Evolutionary conservation across 2,113 vertebrate genomes (phyloP).

Genomic region (Delphinus delphis): DNA sequence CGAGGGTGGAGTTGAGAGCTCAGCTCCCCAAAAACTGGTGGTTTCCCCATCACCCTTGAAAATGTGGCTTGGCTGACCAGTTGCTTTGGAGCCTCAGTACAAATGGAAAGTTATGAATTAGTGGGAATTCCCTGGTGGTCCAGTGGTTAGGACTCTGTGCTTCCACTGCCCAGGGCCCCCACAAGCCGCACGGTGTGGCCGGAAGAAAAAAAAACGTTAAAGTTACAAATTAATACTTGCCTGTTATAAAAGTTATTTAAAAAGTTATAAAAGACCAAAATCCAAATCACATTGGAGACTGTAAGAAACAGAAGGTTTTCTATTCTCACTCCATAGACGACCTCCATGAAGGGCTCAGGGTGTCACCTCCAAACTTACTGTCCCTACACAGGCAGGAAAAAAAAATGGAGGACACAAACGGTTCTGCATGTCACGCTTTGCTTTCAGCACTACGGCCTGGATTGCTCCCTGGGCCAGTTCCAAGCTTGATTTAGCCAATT

Average conservation of each 20-base stretch:
- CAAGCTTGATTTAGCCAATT: not conserved
- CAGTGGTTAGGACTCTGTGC: not conserved
- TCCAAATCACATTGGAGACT: not conserved
- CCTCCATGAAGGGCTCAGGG: not conserved
- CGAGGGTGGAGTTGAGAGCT: not conserved
- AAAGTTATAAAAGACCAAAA: not conserved
- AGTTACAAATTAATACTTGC: not conserved
- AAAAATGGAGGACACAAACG: not conserved
- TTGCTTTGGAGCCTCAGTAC: not conserved
- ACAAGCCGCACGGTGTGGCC: not conserved
- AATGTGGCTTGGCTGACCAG: not conserved
- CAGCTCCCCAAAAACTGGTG: not conserved
- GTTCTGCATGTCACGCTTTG: not conserved
- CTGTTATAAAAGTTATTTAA: not conserved
- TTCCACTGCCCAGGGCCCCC: not conserved
- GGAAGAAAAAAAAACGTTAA: too few species aligned
- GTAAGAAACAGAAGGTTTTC: not conserved
- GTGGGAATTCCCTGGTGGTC: not conserved
- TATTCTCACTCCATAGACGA: fast-evolving
- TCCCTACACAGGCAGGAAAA: not conserved
- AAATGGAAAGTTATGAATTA: not conserved
- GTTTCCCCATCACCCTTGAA: not conserved
- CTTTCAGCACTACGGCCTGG: not conserved
- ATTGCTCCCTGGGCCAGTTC: not conserved
- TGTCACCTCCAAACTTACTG: not conserved